A percentile compares a stretch with the other conserved stretches of the same genome.
Conservation (phyloP, 2,113 vertebrate species). For the Arothron firmamentum region DNA sequence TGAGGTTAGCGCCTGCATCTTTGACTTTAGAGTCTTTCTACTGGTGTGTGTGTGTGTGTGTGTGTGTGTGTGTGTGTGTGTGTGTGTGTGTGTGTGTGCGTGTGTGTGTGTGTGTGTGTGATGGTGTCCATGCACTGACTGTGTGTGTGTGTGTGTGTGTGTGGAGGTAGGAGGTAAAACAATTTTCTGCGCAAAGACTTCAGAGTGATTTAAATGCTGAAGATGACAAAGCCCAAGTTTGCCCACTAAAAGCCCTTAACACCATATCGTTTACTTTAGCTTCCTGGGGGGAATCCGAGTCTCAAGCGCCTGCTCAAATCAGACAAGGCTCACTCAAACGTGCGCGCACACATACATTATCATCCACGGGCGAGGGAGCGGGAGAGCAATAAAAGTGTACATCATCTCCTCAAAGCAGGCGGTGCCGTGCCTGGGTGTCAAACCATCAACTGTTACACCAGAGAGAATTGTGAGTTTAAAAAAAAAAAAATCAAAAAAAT, state of each 20-base stretch:
- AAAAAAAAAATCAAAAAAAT: slow-evolving; percentile 49
- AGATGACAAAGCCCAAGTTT: slow-evolving; percentile 58
- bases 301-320: slow-evolving; percentile 40
- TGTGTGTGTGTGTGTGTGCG: too few species aligned
- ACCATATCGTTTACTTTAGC: slow-evolving; percentile 61
- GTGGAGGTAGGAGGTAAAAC: slow-evolving; percentile 46
- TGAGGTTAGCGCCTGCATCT: slow-evolving; percentile 59
- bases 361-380: slow-evolving; percentile 46
- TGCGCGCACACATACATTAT: slow-evolving; percentile 22
- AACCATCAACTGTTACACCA: slow-evolving; percentile 69
- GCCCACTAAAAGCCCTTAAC: slow-evolving; percentile 59
- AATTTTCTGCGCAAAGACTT: slow-evolving; percentile 47
- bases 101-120: slow-evolving; percentile 5
- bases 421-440: slow-evolving; percentile 59
- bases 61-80: slow-evolving; percentile 15
- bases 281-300: slow-evolving; percentile 55
- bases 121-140: neutral
- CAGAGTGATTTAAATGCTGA: slow-evolving; percentile 44
- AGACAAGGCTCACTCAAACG: slow-evolving; percentile 11
- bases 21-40: slow-evolving; percentile 40
- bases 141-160: slow-evolving; percentile 16
- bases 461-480: slow-evolving; percentile 48
- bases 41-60: slow-evolving; percentile 8
- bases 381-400: slow-evolving; percentile 58
- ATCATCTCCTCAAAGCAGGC: slow-evolving; percentile 70